A percentile compares a stretch with the other conserved stretches of the same genome.
Conservation (phyloP, 2,113 vertebrate species). For the Ranitomeya imitator region DNA sequence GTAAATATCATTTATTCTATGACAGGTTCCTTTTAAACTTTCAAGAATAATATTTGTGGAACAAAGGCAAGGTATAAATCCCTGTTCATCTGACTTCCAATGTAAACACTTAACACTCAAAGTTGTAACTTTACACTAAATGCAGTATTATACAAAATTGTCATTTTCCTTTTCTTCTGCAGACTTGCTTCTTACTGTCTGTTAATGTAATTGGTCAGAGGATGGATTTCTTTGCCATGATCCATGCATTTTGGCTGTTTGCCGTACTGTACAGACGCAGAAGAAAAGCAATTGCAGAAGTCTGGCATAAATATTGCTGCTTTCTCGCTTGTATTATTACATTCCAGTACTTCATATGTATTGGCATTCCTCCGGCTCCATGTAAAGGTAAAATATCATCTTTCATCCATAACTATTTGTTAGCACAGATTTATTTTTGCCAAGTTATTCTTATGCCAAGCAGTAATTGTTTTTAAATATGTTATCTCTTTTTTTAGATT, state of each 20-base stretch:
- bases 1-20: no score
- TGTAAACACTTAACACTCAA: background rate
- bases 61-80: background rate
- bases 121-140: background rate
- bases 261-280: constrained; percentile 87
- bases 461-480: constrained; percentile 49
- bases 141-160: background rate
- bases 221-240: constrained; percentile 97
- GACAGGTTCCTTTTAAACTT: background rate
- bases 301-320: constrained; percentile 98
- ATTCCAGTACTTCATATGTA: constrained; percentile 93
- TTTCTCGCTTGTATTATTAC: constrained; percentile 92
- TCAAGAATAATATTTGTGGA: background rate
- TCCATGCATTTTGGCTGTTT: constrained; percentile 90
- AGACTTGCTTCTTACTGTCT: constrained; percentile 94
- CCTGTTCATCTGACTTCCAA: background rate
- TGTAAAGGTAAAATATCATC: constrained; percentile 78
- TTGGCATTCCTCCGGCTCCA: constrained; percentile 93
- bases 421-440: constrained; percentile 3
- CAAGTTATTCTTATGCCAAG: background rate
- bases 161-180: constrained; percentile 55
- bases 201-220: constrained; percentile 95
- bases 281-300: constrained; percentile 92
- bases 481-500: constrained; percentile 76
- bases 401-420: background rate